A percentile compares a stretch with the other conserved stretches of the same genome.
phyloP scores from a whole-genome alignment of 2,113 vertebrate species.

The Euleptes europaea region DNA sequence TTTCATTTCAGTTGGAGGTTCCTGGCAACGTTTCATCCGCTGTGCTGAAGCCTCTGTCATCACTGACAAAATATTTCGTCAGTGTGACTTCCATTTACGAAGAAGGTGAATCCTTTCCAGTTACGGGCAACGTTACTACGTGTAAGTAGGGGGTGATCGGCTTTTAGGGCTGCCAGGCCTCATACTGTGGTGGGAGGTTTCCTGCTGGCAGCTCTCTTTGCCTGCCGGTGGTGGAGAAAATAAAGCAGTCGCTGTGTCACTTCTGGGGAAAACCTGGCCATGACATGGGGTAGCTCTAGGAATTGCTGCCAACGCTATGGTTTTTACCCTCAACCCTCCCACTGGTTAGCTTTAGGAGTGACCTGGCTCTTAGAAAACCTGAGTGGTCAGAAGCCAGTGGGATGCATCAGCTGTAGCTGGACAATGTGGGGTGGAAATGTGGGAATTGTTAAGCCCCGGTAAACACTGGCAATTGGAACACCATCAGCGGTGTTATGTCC shows the following conservation, averaged over 20 bases:
- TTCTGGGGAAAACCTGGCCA: no score
- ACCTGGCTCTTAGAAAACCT: neutral
- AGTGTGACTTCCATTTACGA: slow-evolving; percentile 78
- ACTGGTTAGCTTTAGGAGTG: no score
- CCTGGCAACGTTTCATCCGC: slow-evolving; percentile 76
- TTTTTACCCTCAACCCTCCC: no score
- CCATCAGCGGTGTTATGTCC: neutral
- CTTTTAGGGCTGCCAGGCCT: no score
- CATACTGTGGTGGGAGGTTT: no score
- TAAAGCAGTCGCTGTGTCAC: no score
- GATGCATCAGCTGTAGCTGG: neutral
- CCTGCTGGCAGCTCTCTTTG: no score
- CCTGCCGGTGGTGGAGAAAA: no score
- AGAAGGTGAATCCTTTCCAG: slow-evolving; percentile 81
- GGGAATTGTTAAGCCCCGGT: neutral
- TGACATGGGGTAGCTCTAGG: no score
- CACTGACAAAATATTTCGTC: slow-evolving; percentile 86
- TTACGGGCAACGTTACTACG: slow-evolving; percentile 86
- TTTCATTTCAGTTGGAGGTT: slow-evolving; percentile 78
- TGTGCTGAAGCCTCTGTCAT: slow-evolving; percentile 83
- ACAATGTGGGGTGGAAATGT: no score
- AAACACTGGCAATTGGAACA: neutral
- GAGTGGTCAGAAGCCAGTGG: neutral
- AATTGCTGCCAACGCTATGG: no score
- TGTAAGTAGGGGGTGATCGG: slow-evolving; percentile 75